These are phyloP conservation scores for Amyelois transitella DNA, from an alignment of 1,140 invertebrate genomes.

Conservation along the genomic window DNA sequence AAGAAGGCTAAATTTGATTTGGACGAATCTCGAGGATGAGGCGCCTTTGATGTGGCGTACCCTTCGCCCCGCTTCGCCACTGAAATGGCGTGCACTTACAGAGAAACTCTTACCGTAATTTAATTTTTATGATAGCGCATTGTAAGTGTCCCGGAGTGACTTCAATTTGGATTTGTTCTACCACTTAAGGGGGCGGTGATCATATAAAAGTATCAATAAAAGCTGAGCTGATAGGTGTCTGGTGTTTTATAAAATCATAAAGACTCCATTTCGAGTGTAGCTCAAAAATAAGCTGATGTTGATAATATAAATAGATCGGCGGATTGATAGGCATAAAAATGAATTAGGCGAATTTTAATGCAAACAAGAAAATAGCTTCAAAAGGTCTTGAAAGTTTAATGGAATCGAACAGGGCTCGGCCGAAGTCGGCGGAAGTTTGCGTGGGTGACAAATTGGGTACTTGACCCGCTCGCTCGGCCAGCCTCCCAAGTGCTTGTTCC, in stretches of 20 bases:
- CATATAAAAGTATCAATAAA: neutral
- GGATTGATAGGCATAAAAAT: constrained; percentile 32
- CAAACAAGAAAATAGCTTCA: constrained; percentile 70
- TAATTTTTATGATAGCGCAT: constrained; percentile 74
- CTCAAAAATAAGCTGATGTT: neutral
- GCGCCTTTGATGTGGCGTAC: constrained; percentile 61
- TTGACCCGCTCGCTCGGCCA: constrained; percentile 64
- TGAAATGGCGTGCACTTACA: constrained; percentile 67
- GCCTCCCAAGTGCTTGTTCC: constrained; percentile 63
- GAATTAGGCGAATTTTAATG: constrained; percentile 68
- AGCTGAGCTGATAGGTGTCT: neutral
- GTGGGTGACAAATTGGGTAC: constrained; percentile 73
- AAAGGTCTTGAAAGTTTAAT: constrained; percentile 74
- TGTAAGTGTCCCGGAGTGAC: constrained; percentile 57
- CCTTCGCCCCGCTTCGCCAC: constrained; percentile 31
- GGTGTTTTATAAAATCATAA: neutral
- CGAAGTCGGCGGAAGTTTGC: constrained; percentile 66
- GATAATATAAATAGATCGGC: neutral
- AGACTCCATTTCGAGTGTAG: neutral
- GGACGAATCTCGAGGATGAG: constrained; percentile 47
- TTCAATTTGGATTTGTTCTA: constrained; percentile 58
- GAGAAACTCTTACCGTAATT: constrained; percentile 68
- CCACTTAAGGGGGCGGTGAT: constrained; percentile 22
- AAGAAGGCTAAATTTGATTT: constrained; percentile 73
- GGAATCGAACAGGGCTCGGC: constrained; percentile 66